phyloP scores from a whole-genome alignment of 2,797 vertebrate species.

The Malurus leucopterus region DNA sequence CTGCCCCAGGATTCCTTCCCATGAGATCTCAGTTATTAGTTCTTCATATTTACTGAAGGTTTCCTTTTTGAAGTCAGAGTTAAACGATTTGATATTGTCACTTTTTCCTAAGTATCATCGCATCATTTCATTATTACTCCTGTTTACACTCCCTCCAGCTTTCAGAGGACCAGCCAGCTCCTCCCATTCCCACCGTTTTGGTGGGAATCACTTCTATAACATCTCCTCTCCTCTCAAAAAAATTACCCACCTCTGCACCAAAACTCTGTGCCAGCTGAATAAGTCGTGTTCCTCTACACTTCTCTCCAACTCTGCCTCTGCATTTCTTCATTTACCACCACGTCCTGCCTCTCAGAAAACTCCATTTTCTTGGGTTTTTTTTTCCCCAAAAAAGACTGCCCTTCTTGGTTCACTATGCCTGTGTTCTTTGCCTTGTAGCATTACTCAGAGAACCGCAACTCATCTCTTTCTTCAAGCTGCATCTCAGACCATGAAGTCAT shows the following conservation, averaged over 20 bases:
- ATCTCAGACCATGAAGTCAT: neutral
- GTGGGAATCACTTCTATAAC: neutral
- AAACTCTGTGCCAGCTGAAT: neutral
- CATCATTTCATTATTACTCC: neutral
- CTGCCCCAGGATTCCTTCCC: neutral
- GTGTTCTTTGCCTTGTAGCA: neutral
- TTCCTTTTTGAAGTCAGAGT: neutral
- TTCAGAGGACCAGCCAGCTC: neutral
- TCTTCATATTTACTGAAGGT: neutral
- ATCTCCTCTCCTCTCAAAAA: neutral
- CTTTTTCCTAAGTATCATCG: neutral
- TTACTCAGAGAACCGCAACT: neutral
- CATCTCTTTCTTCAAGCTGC: neutral
- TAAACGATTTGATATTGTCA: neutral
- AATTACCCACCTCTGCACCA: neutral
- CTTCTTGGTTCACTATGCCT: neutral
- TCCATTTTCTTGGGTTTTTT: fast-evolving
- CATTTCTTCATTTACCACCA: neutral
- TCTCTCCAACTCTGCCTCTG: neutral
- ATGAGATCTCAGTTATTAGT: neutral
- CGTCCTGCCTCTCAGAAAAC: neutral
- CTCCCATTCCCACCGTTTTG: neutral
- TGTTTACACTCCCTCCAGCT: neutral
- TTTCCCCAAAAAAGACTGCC: neutral
- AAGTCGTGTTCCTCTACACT: fast-evolving